Base-by-base conservation (phyloP, 2,113 vertebrate species). In the Syrrhaptes paradoxus region DNA sequence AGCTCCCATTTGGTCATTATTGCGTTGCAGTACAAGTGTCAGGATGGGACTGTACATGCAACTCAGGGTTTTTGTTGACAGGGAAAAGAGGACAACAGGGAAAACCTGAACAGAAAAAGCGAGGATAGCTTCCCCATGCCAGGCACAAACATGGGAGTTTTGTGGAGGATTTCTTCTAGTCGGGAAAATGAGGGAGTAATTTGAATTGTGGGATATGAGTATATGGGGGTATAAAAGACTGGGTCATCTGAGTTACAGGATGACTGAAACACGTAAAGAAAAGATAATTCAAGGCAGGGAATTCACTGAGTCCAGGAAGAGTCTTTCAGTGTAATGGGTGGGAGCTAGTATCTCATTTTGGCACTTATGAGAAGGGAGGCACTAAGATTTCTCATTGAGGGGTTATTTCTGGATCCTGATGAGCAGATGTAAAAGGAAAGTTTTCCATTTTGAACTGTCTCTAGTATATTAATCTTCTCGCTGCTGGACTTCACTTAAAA, bases 31-130 rank as follows among this genome's bases (percentile, higher is more conserved):
- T 14, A 10, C 9, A 51, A 28, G 83, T 51, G n/a, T 43, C 25
- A 26, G 49, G 41, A 18, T 25, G 11, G 36, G 28, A 49, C 45
- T 1, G 0, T 43, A 32, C 5, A 2, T 13, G 13, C 55, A 29
- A n/a, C 10, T 17, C 34, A 45, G 25, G 9, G 5, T 11, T 61
- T 79, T 61, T 52, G 18, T 54, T 70, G 34, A 15, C 41, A 61
- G 54, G 14, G 31, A 55, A 51, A 28, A 58, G 55, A 63, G 24
- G 54, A 54, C 34, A 29, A 54, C 34, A 29, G 29, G 34, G 49
- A 45, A 48, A 17, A 25, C 14, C n/a, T 28, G 38, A 7, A 25
- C 10, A 34, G 17, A 17, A 65, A 9, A 76, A 79, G 10, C 17
- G 9, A 67, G 24, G 52, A 45, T 65, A 32, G 21, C 28, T 72